phyloP scores from a whole-genome alignment of 1,140 invertebrate species.

The Drosophila navojoa region DNA sequence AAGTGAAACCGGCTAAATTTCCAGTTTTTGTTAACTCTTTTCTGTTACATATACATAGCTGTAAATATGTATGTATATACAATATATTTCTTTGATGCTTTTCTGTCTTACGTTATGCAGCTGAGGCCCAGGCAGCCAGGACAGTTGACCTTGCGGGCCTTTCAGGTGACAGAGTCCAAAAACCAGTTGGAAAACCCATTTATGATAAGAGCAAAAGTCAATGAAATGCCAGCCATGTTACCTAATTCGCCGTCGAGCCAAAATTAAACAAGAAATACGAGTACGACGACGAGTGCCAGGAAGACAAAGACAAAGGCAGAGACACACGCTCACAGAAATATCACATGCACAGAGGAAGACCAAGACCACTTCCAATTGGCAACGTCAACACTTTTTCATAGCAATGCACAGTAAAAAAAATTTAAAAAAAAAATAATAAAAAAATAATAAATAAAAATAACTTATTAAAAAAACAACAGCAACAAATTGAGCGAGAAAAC shows the following conservation, averaged over 20 bases:
- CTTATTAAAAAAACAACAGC: neutral
- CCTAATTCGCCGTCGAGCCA: slow-evolving; percentile 62
- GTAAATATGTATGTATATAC: neutral
- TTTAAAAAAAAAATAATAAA: slow-evolving; percentile 38
- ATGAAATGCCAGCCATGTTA: slow-evolving; percentile 67
- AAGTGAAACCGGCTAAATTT: slow-evolving; percentile 52
- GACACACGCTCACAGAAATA: neutral
- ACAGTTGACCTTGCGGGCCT: slow-evolving; percentile 65
- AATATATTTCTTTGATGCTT: neutral
- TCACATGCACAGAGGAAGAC: slow-evolving; percentile 34
- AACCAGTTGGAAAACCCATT: slow-evolving; percentile 63
- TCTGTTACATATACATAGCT: neutral
- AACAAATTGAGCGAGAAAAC: slow-evolving; percentile 9
- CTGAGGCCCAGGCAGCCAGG: slow-evolving; percentile 31
- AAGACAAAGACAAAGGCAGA: slow-evolving; percentile 32
- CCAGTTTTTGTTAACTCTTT: slow-evolving; percentile 26
- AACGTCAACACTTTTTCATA: slow-evolving; percentile 54
- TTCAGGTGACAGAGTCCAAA: slow-evolving; percentile 33
- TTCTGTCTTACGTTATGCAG: neutral
- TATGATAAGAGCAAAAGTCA: slow-evolving; percentile 64
- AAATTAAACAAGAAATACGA: slow-evolving; percentile 59
- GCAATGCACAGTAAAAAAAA: slow-evolving; percentile 34
- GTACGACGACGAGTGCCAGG: slow-evolving; percentile 38
- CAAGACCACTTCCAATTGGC: slow-evolving; percentile 40
- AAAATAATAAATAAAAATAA: slow-evolving; percentile 27